Conservation (phyloP, 2,797 vertebrate genomes). For the Gymnothorax javanicus region DNA sequence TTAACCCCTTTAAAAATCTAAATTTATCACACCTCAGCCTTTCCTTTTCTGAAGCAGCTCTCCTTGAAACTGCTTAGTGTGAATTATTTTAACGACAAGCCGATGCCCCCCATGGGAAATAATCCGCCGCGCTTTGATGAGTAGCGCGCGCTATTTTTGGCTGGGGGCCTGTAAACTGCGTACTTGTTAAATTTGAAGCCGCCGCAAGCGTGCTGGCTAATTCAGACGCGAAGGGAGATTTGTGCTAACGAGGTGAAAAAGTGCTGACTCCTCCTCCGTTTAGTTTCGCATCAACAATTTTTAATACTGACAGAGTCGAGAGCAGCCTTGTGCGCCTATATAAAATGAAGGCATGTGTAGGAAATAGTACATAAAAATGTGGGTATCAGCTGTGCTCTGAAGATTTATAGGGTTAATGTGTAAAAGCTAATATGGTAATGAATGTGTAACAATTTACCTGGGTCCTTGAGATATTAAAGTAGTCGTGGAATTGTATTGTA, state of each 20-base stretch:
- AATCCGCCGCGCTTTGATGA: slow-evolving; percentile 69
- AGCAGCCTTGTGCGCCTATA: background rate
- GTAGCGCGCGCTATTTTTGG: slow-evolving; percentile 67
- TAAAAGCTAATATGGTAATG: background rate
- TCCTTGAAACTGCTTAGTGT: slow-evolving; percentile 36
- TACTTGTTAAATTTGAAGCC: slow-evolving; percentile 71
- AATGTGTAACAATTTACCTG: background rate
- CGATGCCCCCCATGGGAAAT: slow-evolving; percentile 36
- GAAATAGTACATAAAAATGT: background rate
- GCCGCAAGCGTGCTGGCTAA: slow-evolving; percentile 57
- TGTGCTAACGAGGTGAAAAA: slow-evolving; percentile 23
- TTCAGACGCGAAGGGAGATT: slow-evolving; percentile 49
- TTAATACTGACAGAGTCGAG: background rate
- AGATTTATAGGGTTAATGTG: background rate
- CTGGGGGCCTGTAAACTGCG: slow-evolving; percentile 71
- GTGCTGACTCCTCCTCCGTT: background rate
- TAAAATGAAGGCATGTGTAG: background rate
- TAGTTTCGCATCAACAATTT: slow-evolving; percentile 17
- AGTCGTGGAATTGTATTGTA: background rate
- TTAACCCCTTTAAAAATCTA: background rate
- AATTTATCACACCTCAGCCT: background rate
- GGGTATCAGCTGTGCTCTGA: background rate
- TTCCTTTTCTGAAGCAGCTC: background rate
- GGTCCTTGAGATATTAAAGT: background rate
- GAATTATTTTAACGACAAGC: slow-evolving; percentile 32